phyloP scores from a whole-genome alignment of 1,140 invertebrate genomes.

The Aphis craccivora region DNA sequence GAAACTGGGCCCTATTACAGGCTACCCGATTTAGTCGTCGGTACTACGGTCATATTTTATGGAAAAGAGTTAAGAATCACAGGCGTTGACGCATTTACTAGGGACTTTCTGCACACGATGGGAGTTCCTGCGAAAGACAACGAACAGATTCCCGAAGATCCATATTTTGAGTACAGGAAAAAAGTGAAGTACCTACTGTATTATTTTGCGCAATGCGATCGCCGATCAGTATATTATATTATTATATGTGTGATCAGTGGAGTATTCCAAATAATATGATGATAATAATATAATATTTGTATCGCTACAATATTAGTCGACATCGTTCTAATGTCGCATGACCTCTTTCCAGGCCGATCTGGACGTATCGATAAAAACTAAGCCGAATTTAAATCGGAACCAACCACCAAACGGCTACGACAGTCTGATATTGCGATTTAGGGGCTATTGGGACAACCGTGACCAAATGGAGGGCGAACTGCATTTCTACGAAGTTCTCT shows the following conservation, averaged over 20 bases:
- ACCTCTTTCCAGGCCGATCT: neutral
- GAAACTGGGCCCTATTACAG: constrained; percentile 12
- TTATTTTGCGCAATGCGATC: neutral
- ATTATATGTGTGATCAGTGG: neutral
- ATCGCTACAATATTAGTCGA: neutral
- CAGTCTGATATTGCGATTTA: neutral
- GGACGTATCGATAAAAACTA: neutral
- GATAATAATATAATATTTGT: neutral
- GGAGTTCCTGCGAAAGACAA: neutral
- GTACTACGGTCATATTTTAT: neutral
- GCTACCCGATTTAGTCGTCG: neutral
- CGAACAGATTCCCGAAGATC: constrained; percentile 6
- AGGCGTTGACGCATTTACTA: constrained; percentile 9
- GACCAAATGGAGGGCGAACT: neutral
- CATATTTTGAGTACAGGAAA: constrained; percentile 28
- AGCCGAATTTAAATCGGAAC: neutral
- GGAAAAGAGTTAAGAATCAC: constrained; percentile 29
- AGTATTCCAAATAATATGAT: neutral
- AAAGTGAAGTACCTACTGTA: constrained; percentile 17
- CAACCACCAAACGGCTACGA: neutral
- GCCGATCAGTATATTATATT: neutral
- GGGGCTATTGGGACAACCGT: constrained; percentile 45
- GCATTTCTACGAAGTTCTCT: constrained; percentile 16
- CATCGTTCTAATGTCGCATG: neutral
- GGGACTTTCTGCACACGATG: constrained; percentile 36